These are phyloP conservation scores for Chinchilla lanigera DNA, from an alignment of 2,113 vertebrate species.

Conservation along the genomic window DNA sequence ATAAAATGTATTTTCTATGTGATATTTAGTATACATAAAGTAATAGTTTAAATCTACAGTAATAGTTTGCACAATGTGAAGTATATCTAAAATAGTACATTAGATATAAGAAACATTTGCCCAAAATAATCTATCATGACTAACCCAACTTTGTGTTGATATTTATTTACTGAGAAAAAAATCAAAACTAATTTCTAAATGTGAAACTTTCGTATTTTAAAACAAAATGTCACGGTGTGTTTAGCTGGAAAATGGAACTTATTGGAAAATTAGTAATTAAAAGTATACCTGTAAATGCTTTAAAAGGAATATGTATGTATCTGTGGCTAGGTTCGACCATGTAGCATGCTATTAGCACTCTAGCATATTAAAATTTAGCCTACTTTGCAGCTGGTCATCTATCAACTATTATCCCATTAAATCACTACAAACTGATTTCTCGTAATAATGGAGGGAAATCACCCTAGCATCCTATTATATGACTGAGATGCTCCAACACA, in stretches of 20 bases:
- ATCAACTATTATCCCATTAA: not conserved
- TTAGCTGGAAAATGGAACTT: not conserved
- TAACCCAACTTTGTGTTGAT: not conserved
- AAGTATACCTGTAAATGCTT: not conserved
- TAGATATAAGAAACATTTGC: not conserved
- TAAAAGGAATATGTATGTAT: not conserved
- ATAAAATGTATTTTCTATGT: not conserved
- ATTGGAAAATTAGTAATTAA: not conserved
- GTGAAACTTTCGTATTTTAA: not conserved
- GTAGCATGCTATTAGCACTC: not conserved
- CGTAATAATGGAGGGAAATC: not conserved
- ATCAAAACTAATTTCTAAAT: constrained; percentile 17
- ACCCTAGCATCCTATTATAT: not conserved
- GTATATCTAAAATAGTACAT: not conserved
- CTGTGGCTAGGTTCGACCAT: not conserved
- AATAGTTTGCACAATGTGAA: not conserved
- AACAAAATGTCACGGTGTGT: not conserved
- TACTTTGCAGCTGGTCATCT: not conserved
- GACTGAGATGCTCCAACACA: constrained; percentile 18
- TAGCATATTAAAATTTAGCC: not conserved
- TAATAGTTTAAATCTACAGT: not conserved
- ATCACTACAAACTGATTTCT: constrained; percentile 46
- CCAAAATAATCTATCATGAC: not conserved
- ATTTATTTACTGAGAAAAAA: not conserved
- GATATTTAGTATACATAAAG: not conserved